phyloP scores from a whole-genome alignment of 1,140 invertebrate species.

The Macrotrachela quadricornifera region DNA sequence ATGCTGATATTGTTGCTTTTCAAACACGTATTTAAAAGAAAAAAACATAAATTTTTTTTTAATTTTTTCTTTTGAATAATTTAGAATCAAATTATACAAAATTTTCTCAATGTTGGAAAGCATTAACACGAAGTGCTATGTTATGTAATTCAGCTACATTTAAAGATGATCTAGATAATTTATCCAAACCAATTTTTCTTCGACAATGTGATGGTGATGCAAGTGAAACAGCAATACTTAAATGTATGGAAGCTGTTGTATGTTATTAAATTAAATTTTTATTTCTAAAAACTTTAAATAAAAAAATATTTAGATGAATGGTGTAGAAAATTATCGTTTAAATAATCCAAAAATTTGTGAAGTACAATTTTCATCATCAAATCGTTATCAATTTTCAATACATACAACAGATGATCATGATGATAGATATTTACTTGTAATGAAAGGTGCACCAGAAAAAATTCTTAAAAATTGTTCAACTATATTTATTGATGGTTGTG shows the following conservation, averaged over 20 bases:
- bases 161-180: neutral
- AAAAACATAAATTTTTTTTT: neutral
- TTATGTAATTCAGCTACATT: conserved; percentile 1
- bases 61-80: neutral
- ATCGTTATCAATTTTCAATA: conserved; percentile 10
- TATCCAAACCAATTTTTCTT: neutral
- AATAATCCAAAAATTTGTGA: conserved; percentile 2
- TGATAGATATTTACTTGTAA: conserved; percentile 42
- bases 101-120: neutral
- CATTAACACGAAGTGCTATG: neutral
- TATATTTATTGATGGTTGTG: conserved; percentile 85
- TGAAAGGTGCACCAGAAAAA: conserved; percentile 5
- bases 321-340: neutral
- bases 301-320: conserved; percentile 32
- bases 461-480: conserved; percentile 28
- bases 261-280: conserved; percentile 20
- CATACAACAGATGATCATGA: neutral
- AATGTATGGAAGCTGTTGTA: conserved; percentile 9
- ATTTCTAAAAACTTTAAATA: conserved; percentile 24
- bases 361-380: conserved; percentile 4
- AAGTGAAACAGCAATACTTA: neutral
- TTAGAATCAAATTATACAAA: neutral
- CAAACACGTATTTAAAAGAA: neutral
- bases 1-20: neutral
- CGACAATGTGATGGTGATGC: conserved; percentile 25